Base-by-base conservation (phyloP, 2,113 vertebrate genomes). In the Lagopus muta region DNA sequence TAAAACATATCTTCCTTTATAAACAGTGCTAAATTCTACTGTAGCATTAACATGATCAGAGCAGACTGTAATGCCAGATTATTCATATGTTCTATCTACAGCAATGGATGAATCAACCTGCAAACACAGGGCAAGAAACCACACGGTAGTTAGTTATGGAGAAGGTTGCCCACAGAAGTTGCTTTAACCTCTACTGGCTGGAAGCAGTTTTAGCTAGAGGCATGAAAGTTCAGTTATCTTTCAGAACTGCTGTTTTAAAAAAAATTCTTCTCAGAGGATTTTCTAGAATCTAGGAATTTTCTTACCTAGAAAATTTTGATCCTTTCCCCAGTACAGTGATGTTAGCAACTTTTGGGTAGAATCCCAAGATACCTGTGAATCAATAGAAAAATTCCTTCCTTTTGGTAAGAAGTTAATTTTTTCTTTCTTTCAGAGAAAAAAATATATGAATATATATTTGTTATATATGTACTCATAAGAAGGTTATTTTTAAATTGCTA, bases 121-220 rank as follows among this genome's bases (percentile, higher is more conserved):
- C 36, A 78, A 88, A 62, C 27, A 36, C 7, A 61, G 40, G 45
- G 36, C 34, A 66, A 58, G 76, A 90, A 78, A 75, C 10, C 34
- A 36, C 36, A 76, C 13, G 38, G 57, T 48, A 72, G 48, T 94
- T 94, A 92, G 90, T 90, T 93, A 92, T 82, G 72, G 64, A 94
- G 36, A 38, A 78, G 20, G 42, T 25, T 94, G 27, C n/a, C 82
- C 73, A 69, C 72, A 91, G 43, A 83, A 69, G 14, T 54, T 93
- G 27, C 13, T 84, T 72, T 88, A 89, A 83, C 72, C 57, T 77
- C 50, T 88, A 36, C 14, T 77, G 76, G 36, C 61, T 82, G 73
- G 42, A 92, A 60, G 21, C 45, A 93, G 0, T 73, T 82, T 86
- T 82, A 82, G 70, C 90, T 74, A 58, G 70, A 95, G 82, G 73